Percentiles rank a stretch among this genome's conserved stretches.
Conservation (phyloP, 1,140 invertebrate genomes). For the Zaprionus camerounensis region DNA sequence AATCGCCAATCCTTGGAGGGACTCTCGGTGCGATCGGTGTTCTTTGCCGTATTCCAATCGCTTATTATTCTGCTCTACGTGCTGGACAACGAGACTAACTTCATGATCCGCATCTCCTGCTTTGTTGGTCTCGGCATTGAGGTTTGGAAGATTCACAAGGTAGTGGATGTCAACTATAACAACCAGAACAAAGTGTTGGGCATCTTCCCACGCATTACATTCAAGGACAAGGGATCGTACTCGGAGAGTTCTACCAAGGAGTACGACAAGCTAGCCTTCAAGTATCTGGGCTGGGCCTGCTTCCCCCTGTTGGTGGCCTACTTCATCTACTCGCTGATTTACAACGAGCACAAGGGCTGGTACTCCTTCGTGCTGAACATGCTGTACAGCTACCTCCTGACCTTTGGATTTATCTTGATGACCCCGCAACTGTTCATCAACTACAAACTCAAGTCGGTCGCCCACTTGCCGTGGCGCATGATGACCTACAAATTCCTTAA, state of each 20-base stretch:
- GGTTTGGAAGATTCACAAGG: constrained; percentile 99
- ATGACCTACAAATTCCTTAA: constrained; percentile 99
- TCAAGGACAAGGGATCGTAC: constrained; percentile 98
- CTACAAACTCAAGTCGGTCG: constrained; percentile 99
- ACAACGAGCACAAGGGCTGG: constrained; percentile 99
- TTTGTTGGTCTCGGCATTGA: constrained; percentile 98
- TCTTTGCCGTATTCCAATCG: constrained; percentile 99
- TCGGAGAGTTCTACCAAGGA: constrained; percentile 96
- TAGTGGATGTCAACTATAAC: constrained; percentile 93
- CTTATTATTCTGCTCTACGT: constrained; percentile 98
- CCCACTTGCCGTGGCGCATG: constrained; percentile 99
- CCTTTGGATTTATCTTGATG: constrained; percentile 99
- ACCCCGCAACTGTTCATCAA: constrained; percentile 99
- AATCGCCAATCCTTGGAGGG: constrained; percentile 98
- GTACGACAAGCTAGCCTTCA: constrained; percentile 98
- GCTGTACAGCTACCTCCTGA: constrained; percentile 99
- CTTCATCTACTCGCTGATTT: constrained; percentile 97
- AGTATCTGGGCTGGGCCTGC: constrained; percentile 97
- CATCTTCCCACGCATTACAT: constrained; percentile 91
- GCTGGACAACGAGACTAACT: constrained; percentile 99
- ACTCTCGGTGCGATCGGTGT: constrained; percentile 98
- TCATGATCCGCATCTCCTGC: constrained; percentile 96
- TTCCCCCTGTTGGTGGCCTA: constrained; percentile 97
- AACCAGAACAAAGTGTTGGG: constrained; percentile 90
- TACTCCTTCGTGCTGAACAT: constrained; percentile 97